phyloP scores from a whole-genome alignment of 2,113 vertebrate genomes.

The Phylloscopus whistleri region DNA sequence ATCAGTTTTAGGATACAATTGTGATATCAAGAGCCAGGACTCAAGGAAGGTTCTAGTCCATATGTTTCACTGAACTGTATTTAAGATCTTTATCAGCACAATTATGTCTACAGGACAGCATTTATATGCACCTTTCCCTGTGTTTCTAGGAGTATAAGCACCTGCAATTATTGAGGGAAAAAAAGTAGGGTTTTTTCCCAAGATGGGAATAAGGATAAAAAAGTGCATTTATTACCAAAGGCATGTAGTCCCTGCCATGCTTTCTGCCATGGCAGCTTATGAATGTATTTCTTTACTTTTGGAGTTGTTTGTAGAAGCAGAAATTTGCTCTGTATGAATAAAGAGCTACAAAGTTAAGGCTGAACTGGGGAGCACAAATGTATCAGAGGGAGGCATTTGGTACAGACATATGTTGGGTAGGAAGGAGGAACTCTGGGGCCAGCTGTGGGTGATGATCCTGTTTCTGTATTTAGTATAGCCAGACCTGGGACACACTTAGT shows the following conservation, averaged over 20 bases:
- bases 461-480: background rate
- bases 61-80: background rate
- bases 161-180: background rate
- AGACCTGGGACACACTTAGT: background rate
- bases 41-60: background rate
- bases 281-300: background rate
- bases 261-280: background rate
- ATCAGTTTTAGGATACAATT: background rate
- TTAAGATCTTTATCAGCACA: background rate
- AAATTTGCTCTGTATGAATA: background rate
- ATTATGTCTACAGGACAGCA: background rate
- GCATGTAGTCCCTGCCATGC: background rate
- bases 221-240: background rate
- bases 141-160: background rate
- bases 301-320: background rate
- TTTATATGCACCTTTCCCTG: background rate
- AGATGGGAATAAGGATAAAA: background rate
- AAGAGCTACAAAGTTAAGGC: background rate
- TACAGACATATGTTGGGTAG: background rate
- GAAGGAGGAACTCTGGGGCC: background rate
- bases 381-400: background rate
- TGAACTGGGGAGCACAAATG: background rate
- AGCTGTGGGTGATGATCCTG: background rate
- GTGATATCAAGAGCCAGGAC: background rate
- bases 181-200: background rate